Percentiles rank a stretch among this genome's conserved stretches.
phyloP scores from a whole-genome alignment of 2,888 invertebrate species.

The Alviniconcha strummeri region DNA sequence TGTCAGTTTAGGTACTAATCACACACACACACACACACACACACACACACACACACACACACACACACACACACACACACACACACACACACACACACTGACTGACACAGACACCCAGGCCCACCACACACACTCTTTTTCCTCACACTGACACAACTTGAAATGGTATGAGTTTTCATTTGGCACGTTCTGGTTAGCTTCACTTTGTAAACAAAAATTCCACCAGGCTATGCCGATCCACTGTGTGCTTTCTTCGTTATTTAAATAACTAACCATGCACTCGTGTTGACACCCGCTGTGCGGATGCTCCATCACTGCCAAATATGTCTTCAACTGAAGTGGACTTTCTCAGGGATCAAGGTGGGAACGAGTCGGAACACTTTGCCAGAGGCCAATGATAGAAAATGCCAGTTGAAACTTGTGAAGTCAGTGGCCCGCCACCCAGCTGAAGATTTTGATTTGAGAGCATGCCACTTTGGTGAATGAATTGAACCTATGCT shows the following conservation, averaged over 20 bases:
- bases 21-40: background rate
- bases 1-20: too few relatives aligned
- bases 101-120: background rate
- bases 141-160: background rate
- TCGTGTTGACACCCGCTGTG: background rate
- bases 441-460: too few relatives aligned
- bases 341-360: constrained; percentile 40
- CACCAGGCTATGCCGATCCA: background rate
- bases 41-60: constrained; percentile 10
- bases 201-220: constrained; percentile 25
- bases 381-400: background rate
- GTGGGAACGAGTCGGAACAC: background rate
- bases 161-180: background rate
- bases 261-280: background rate
- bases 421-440: background rate
- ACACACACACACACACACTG: constrained; percentile 4
- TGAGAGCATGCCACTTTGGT: too few relatives aligned
- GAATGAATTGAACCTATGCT: too few relatives aligned
- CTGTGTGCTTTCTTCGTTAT: background rate
- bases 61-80: constrained; percentile 21
- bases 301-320: background rate
- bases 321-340: constrained; percentile 33
- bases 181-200: constrained; percentile 10
- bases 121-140: background rate
- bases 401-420: constrained; percentile 27